Evolutionary conservation across 1,140 invertebrate genomes (phyloP), one percentile per base, ranked within the genome.

Genomic region (Hyles euphorbiae): DNA sequence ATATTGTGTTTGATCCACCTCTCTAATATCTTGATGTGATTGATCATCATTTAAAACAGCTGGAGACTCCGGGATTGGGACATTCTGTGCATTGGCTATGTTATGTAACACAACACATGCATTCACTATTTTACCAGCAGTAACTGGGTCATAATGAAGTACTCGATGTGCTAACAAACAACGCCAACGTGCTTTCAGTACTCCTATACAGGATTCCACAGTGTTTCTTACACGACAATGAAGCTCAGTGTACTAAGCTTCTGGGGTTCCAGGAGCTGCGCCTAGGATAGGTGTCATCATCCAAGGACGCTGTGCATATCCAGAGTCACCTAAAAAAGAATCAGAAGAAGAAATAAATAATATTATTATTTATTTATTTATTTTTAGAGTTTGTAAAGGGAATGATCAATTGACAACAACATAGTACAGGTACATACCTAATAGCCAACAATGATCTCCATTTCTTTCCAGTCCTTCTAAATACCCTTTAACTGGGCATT

Each of bases 81-180:
- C 22, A 22, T 22, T 22, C 22, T 22, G 22, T 22, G 22, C 22
- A 22, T 22, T 22, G 22, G 22, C 22, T 22, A 22, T 22, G 22
- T 22, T 22, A 22, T 22, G 22, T 22, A 22, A 22, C 2, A 22
- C 22, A 22, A 22, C 22, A 22, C 22, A 22, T 22, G 22, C 22
- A 22, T 22, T 22, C 22, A 22, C 22, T 22, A 22, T 22, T 22
- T 22, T 22, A 22, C 22, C 22, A 22, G 48, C 61, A 40, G 44
- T 51, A 10, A 55, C 40, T 12, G 60, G 65, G 36, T 63, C 34
- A 50, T 67, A 68, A 49, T 73, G 63, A 2, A 73, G 53, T n/a
- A 67, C 60, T 47, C 65, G 59, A n/a, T 67, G 61, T 0, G 10
- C 43, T 22, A 65, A 44, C 32, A 67, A 45, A 34, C 65, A 72